Base-by-base conservation (phyloP, 2,888 invertebrate genomes). In the Polietes domitor region DNA sequence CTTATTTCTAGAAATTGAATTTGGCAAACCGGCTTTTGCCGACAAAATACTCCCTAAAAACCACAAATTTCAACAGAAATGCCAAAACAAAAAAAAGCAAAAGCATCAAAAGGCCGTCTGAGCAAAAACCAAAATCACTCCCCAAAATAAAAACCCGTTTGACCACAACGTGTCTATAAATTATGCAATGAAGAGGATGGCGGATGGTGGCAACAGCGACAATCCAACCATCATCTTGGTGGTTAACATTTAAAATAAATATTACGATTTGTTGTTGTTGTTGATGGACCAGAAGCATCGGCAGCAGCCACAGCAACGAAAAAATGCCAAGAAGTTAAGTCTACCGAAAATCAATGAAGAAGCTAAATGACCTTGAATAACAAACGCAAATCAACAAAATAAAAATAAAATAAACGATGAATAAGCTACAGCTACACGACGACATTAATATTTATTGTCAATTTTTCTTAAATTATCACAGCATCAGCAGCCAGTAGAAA, bases 111-210 rank as follows among this genome's bases (percentile, higher is more conserved):
- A 43, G 0, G 28, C 10, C 37, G 10, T 15, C 2, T 47, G 15
- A 15, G n/a, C 47, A n/a, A 2, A 12, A 47, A 47, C 24, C 63
- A 71, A 24, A 71, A 70, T 61, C 68, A 28, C 41, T 21, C 47
- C 21, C n/a, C 19, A 47, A 74, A 78, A 71, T 19, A n/a, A n/a
- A 58, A 80, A 80, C 77, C 37, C 6, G 81, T 70, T 79, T 61
- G 15, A 71, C 84, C 63, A 77, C 84, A 85, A 85, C 73, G 82
- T 85, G 85, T 80, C 68, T 41, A 79, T 82, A 82, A 80, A 80
- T 84, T 81, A 81, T 81, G 80, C 80, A 84, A 80, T 58, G 43
- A 41, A 77, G 10, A 58, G n/a, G n/a, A n/a, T n/a, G n/a, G n/a
- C n/a, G n/a, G n/a, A n/a, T n/a, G n/a, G n/a, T n/a, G n/a, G n/a